Evolutionary conservation across 2,113 vertebrate species (phyloP), one percentile per base, ranked within the genome.

Genomic region (Microtus richardsoni): DNA sequence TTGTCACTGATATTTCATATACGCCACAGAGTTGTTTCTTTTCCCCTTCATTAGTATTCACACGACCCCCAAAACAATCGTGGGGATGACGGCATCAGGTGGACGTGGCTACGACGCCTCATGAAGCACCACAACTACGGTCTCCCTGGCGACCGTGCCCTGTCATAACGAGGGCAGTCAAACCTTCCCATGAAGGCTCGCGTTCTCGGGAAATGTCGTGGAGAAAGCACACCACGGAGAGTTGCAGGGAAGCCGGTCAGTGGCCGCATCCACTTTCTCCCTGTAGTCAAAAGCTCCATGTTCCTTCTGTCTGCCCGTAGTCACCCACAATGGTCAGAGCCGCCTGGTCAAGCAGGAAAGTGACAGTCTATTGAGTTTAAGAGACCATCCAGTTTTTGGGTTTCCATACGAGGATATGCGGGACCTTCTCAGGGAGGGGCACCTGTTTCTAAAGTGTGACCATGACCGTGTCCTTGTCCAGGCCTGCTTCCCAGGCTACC

Each of bases 1-100:
- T 93, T 96, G 73, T 92, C 93, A 88, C 74, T 0, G 0, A 22
- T 91, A 93, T 85, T 97, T 94, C 93, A n/a, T 22, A 1, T 96
- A 96, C 88, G 74, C 77, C 14, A 26, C 54, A 85, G 96, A 78
- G 39, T 24, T 58, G 68, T 4, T 39, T 28, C 16, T 3, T 39
- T 62, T 47, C 84, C 12, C 95, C 95, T 95, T 88, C 98, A 95
- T 96, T 96, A 97, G 95, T 64, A 88, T 39, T 91, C 26, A 83
- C 71, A 91, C 58, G 33, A 97, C 71, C 70, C 93, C 68, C 77
- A 28, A 91, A 95, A 88, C 70, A 87, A 91, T 87, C 89, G 30
- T 2, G 0, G 85, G 62, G 54, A 93, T 39, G 74, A 30, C 10
- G 64, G 14, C 26, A 66, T 52, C 79, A 33, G 21, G 52, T 0